Evolutionary conservation across 2,888 invertebrate species (phyloP), one percentile per base, ranked within the genome.

Genomic region (Tiliacea aurago): DNA sequence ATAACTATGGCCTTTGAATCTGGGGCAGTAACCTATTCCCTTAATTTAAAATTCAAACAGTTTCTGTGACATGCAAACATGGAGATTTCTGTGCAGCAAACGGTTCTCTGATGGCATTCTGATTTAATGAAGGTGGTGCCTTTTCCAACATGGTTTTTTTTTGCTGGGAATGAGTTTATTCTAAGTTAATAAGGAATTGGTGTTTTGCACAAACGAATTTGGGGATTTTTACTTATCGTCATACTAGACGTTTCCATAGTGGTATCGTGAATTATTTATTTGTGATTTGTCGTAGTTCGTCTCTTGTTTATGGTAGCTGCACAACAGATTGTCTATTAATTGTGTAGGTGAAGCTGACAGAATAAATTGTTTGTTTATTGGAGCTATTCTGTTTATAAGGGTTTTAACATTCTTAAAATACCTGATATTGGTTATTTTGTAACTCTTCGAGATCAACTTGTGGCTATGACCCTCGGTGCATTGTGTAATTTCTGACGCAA

Each of bases 401-500:
- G 20, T 18, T 23, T 61, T 64, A 55, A 70, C 37, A 73, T 74
- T 70, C 18, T 65, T 56, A 70, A 37, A 45, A 64, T 66, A 74
- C 58, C 73, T 59, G 59, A 76, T 83, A 77, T 82, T 66, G 43
- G 58, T 67, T 53, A 49, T 56, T 73, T 70, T 53, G 55, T 77
- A 61, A 62, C 65, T 86, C 61, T 51, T 62, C 69, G 58, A 82
- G 76, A 82, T 82, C 64, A 79, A 86, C 66, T 76, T 77, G 77
- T 76, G 56, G 47, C 61, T 83, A 66, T 87, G 83, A 87, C 84
- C 85, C 84, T 82, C 79, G 73, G 70, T 49, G 76, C 72, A 86
- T 90, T 89, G 84, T 86, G 90, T 86, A 91, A 90, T 88, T 73
- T 87, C 91, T 93, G 93, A 93, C 81, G 93, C 92, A 93, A 93